Conservation (phyloP, 2,888 invertebrate species). For the Strigamia transsilvanica region DNA sequence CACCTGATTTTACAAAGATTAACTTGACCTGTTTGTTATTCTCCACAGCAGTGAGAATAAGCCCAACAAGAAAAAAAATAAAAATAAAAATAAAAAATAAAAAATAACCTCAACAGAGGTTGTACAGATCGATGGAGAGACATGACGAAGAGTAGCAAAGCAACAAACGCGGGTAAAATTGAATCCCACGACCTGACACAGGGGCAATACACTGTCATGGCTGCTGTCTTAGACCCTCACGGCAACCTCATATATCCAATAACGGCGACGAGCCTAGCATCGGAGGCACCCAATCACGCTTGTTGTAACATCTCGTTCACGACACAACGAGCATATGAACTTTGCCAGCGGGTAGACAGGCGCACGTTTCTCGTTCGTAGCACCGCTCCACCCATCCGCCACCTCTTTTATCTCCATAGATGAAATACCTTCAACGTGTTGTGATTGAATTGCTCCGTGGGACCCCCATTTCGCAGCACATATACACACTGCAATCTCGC, state of each 20-base stretch:
- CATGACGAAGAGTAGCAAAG: not conserved
- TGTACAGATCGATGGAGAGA: not conserved
- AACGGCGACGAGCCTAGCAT: not conserved
- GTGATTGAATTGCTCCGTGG: conserved; percentile 8
- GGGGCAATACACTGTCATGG: conserved; percentile 2
- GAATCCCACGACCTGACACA: not conserved
- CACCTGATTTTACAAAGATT: too few species aligned
- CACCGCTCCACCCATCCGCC: not conserved
- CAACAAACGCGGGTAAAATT: not conserved
- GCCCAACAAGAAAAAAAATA: not conserved
- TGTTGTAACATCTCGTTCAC: conserved; percentile 8
- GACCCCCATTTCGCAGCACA: conserved; percentile 8
- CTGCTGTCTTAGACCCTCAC: conserved; percentile 2
- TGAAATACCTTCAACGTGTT: conserved; percentile 8
- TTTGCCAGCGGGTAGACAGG: conserved; percentile 8
- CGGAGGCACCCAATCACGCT: not conserved
- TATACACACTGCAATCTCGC: conserved; percentile 8
- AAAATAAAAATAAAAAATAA: not conserved
- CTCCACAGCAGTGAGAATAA: not conserved
- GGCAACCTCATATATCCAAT: not conserved
- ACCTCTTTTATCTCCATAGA: conserved; percentile 8
- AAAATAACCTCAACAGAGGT: not conserved
- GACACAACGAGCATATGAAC: conserved; percentile 8
- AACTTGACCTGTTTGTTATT: not conserved
- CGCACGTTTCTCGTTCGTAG: not conserved